Conservation (phyloP, 2,888 invertebrate species). For the Meliscaeva auricollis region DNA sequence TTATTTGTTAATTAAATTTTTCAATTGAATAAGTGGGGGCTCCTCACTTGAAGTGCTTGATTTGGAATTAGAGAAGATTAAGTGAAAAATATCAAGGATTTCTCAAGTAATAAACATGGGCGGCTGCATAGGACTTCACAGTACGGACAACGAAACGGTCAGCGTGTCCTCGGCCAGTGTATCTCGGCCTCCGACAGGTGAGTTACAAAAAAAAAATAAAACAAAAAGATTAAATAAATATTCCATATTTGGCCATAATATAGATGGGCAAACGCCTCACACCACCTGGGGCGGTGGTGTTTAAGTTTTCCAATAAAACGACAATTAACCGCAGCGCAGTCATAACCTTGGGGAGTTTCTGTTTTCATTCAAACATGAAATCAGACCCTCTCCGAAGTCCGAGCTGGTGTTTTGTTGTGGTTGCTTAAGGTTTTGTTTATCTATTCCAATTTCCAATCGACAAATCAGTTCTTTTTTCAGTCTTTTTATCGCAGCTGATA, state of each 20-base stretch:
- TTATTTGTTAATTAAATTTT: not conserved
- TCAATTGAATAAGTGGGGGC: constrained; percentile 20
- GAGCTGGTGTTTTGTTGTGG: constrained; percentile 41
- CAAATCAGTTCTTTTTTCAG: not conserved
- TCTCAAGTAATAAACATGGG: constrained; percentile 86
- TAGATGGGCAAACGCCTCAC: not conserved
- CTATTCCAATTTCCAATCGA: constrained; percentile 33
- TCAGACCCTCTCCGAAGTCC: not conserved
- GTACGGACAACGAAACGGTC: constrained; percentile 91
- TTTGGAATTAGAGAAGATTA: not conserved
- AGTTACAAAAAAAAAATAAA: constrained; percentile 74
- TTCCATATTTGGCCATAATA: constrained; percentile 1
- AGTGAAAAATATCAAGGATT: constrained; percentile 9
- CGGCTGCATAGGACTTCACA: constrained; percentile 94
- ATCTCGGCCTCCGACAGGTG: constrained; percentile 93
- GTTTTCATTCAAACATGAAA: not conserved
- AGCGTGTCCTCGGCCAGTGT: constrained; percentile 92
- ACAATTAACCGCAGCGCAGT: not conserved
- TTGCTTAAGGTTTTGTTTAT: constrained; percentile 46
- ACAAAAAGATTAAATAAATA: not conserved
- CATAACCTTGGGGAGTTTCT: constrained; percentile 26
- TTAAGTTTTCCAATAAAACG: constrained; percentile 19
- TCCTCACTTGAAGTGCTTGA: not conserved
- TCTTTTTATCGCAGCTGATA: constrained; percentile 23
- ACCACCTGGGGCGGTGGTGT: constrained; percentile 8